These are phyloP conservation scores for Globodera ellingtonae DNA, from an alignment of 1,140 invertebrate genomes.

Conservation along the genomic window DNA sequence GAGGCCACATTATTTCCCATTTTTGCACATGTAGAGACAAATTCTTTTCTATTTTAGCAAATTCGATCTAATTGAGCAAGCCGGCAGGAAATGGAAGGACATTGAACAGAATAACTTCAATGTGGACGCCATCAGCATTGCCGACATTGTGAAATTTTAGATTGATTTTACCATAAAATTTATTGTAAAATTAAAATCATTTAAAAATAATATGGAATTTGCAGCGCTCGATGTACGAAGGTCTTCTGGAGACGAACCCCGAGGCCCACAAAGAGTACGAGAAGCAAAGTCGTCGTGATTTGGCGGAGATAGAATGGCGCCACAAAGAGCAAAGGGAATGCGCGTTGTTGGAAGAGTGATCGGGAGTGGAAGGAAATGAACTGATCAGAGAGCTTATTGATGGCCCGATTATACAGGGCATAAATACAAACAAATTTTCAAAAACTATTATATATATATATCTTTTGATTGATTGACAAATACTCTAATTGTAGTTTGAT, in stretches of 20 bases:
- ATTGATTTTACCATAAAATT: not conserved
- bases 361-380: not conserved
- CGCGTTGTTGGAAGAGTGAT: not conserved
- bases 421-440: too few species aligned
- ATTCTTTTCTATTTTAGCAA: not conserved
- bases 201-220: not conserved
- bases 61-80: not conserved
- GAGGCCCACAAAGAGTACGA: not conserved
- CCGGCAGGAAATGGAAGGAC: conserved; percentile 24
- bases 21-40: too few species aligned
- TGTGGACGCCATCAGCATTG: conserved; percentile 29
- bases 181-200: too few species aligned
- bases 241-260: not conserved
- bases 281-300: not conserved
- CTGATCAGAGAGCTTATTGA: not conserved
- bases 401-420: too few species aligned
- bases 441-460: not conserved
- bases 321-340: not conserved
- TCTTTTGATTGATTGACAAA: conserved; percentile 5
- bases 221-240: not conserved
- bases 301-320: conserved; percentile 3
- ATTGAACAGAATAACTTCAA: conserved; percentile 38
- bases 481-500: not conserved
- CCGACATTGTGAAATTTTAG: conserved; percentile 28
- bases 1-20: too few species aligned